phyloP scores from a whole-genome alignment of 2,888 invertebrate species.

The Acanthococcus lagerstroemiae region DNA sequence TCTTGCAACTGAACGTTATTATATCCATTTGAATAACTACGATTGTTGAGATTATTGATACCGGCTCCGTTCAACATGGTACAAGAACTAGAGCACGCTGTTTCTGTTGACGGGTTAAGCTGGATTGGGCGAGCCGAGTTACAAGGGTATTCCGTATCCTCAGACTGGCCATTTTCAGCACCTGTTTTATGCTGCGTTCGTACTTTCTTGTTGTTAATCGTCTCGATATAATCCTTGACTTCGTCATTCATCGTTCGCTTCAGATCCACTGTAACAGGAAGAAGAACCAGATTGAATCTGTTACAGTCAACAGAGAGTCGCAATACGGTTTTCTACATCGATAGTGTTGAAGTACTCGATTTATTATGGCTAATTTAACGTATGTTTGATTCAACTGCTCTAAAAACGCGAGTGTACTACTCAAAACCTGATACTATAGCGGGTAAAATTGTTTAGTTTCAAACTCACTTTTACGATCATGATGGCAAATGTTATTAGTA shows the following conservation, averaged over 20 bases:
- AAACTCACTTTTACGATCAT: background rate
- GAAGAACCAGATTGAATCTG: background rate
- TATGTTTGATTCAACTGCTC: no score
- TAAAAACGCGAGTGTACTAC: no score
- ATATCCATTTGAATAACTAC: background rate
- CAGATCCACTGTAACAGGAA: background rate
- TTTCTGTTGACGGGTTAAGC: no score
- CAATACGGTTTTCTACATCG: no score
- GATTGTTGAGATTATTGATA: background rate
- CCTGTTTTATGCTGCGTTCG: background rate
- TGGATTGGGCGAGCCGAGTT: no score
- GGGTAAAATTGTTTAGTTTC: no score
- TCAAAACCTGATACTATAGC: no score
- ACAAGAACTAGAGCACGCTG: background rate
- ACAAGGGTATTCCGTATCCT: background rate
- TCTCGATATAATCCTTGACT: background rate
- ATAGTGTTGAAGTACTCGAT: no score
- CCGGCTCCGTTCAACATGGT: no score
- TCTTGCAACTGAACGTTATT: background rate
- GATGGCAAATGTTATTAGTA: no score
- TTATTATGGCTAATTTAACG: no score
- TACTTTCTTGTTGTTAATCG: background rate
- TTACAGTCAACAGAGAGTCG: background rate
- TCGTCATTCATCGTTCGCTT: background rate
- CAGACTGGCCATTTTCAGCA: background rate